A percentile compares a stretch with the other conserved stretches of the same genome.
These are phyloP conservation scores for Hylaea fasciaria DNA, from an alignment of 2,888 invertebrate genomes.

Conservation along the genomic window DNA sequence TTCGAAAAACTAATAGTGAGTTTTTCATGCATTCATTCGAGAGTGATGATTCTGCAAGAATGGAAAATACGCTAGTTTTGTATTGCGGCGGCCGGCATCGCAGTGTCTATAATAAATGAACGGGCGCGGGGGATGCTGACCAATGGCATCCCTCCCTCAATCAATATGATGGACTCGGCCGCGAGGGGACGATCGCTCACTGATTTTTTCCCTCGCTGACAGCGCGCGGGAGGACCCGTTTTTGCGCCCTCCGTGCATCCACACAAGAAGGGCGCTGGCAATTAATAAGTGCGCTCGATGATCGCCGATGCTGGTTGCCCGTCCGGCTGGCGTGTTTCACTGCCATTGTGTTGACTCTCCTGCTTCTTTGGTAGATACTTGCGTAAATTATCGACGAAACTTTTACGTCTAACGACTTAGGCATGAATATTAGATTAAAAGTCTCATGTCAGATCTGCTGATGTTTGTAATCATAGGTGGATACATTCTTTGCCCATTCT, in stretches of 20 bases:
- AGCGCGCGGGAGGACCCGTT: constrained; percentile 82
- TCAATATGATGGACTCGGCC: constrained; percentile 85
- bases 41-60: constrained; percentile 55
- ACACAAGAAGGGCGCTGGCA: constrained; percentile 76
- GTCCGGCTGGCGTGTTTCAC: constrained; percentile 20
- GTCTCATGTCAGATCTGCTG: neutral
- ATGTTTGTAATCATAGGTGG: neutral
- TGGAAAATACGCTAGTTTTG: constrained; percentile 50
- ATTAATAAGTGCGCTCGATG: constrained; percentile 79
- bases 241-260: constrained; percentile 79
- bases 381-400: too few species aligned
- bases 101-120: constrained; percentile 86
- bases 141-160: constrained; percentile 85
- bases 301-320: constrained; percentile 48
- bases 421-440: too few species aligned
- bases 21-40: constrained; percentile 6
- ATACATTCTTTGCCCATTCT: neutral
- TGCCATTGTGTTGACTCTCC: constrained; percentile 9
- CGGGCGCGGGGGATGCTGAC: constrained; percentile 83
- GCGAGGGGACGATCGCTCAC: constrained; percentile 86
- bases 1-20: constrained; percentile 6
- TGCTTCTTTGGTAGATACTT: too few species aligned
- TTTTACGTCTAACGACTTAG: too few species aligned
- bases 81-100: constrained; percentile 65
- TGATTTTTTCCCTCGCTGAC: constrained; percentile 85